Base-by-base conservation (phyloP, 2,113 vertebrate species). In the Chrysochloris asiatica region DNA sequence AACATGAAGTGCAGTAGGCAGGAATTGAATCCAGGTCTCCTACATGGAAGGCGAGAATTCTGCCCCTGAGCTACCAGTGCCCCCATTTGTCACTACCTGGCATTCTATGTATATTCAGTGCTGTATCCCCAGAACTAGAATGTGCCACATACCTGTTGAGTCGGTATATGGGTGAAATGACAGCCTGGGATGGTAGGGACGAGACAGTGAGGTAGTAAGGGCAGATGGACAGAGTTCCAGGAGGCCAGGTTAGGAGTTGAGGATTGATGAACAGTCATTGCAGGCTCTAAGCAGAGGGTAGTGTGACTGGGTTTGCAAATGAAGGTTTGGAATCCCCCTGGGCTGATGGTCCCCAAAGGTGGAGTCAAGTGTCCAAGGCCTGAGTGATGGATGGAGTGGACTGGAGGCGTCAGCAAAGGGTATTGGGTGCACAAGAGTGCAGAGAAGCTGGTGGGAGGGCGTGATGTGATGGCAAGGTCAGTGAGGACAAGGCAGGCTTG, bases 161-260 rank as follows among this genome's bases (percentile, higher is more conserved):
- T 38, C 22, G 41, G 79, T 33, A 76, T 22, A 73, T 30, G 47
- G 12, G 73, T 77, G 45, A 22, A n/a, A n/a, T n/a, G n/a, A n/a
- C n/a, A 13, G 0, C 0, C 0, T 11, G 26, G 33, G 80, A 6
- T 24, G 41, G 21, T 21, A 11, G 22, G 17, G 12, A 17, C 41
- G 43, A 61, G 8, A 17, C 41, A 36, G 33, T 14, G 30, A 61
- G 24, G n/a, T 16, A 21, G 24, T 30, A 19, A 41, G 8, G 21
- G 0, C 2, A 30, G 45, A 10, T 28, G 45, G 14, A 6, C 30
- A 14, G 48, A 63, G 24, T 33, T 71, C 12, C 17, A 9, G 4
- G 63, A 17, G 26, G 45, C 38, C 3, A 4, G 26, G 78, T 56
- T 65, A 36, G 38, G 22, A 63, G 26, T 19, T 28, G 33, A 4